Evolutionary conservation across 2,113 vertebrate species (phyloP), one percentile per base, ranked within the genome.

Genomic region (Vimba vimba): DNA sequence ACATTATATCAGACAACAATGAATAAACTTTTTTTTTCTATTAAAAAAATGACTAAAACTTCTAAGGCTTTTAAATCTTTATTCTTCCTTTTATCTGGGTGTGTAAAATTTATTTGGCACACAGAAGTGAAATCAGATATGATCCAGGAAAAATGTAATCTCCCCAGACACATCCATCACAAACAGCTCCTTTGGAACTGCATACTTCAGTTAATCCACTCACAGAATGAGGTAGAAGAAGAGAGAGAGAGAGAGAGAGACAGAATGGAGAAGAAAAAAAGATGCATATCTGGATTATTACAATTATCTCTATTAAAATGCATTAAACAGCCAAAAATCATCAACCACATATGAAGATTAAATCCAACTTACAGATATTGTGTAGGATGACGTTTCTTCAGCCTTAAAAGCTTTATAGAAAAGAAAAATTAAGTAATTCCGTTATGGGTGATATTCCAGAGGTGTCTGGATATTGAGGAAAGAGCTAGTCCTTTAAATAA

Each of bases 401-500:
- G 85, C 52, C n/a, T 87, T 68, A 62, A 50, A 86, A 76, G 8
- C 74, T 86, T 76, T 77, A 73, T 33, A 39, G 15, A 69, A 12
- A 10, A 69, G 78, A 86, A 82, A 52, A 1, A 52, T 11, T 11
- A 19, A 62, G 52, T 78, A 82, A 86, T 83, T 89, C 90, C 89
- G 86, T 77, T 78, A 59, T 71, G 71, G 64, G 59, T 62, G 80
- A 79, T 88, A 90, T 83, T 92, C 89, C 86, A 57, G 80, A 55
- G 79, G 74, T 86, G 80, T 87, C 71, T 90, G 86, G 76, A 87
- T 62, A 84, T 79, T 76, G 50, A 83, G 77, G 78, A 83, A 62
- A 81, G 62, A 52, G 77, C 64, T 75, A 83, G 82, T 77, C 81
- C 87, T 86, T 92, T 92, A 91, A 91, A 91, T 92, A 89, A 89